Base-by-base conservation (phyloP, 2,888 invertebrate species). In the Thymelicus acteon region DNA sequence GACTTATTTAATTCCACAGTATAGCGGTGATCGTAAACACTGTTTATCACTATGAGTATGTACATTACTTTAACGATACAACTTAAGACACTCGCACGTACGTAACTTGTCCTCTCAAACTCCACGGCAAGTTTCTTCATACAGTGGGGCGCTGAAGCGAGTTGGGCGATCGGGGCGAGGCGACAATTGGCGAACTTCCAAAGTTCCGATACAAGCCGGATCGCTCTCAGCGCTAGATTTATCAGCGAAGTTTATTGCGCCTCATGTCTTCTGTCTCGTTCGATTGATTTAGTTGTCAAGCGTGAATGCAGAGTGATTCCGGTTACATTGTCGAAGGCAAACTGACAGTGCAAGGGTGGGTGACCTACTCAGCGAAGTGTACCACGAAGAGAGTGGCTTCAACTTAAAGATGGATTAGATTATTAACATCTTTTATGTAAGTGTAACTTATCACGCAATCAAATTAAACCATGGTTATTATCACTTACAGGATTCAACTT, bases 131-230 rank as follows among this genome's bases (percentile, higher is more conserved):
- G 54, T 54, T 12, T 2, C 54, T 54, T 7, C 24, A 10, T 8
- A 10, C 54, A 19, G 19, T 19, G 19, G 19, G 19, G 19, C 31
- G 31, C 31, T 31, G 31, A 1, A 2, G 19, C 19, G 19, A 19
- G 19, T 31, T 1, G 4, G 31, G 3, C 31, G 31, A 49, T 0
- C 7, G 52, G 24, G 5, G 31, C 57, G 57, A 13, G 57, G 31
- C 13, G 19, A 57, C 57, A 31, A 37, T 57, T 57, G 57, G 57
- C 31, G 13, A 57, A 54, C 5, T 54, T 54, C 54, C 54, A 54
- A 57, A 57, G 57, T 57, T 37, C 57, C 57, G 31, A 2, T 37
- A 7, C 57, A 5, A 7, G 54, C 31, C 15, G 24, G 54, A 57
- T 37, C 1, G 31, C 31, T 57, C 54, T 57, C 57, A 57, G 5